These are phyloP conservation scores for Sarcophaga carnaria DNA, from an alignment of 2,888 invertebrate species.

Conservation along the genomic window DNA sequence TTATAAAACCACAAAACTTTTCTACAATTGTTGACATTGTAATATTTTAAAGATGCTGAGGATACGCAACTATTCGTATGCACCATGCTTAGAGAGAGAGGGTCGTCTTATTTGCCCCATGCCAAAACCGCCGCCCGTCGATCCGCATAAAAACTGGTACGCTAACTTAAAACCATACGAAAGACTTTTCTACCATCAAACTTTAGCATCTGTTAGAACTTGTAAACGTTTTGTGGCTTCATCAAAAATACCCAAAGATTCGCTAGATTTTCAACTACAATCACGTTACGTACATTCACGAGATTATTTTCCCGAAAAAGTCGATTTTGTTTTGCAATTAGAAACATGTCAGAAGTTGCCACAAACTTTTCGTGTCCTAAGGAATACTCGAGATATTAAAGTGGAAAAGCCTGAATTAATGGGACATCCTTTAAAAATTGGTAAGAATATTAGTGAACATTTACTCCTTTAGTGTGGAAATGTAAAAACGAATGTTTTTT, in stretches of 20 bases:
- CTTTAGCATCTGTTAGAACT: constrained; percentile 83
- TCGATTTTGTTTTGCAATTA: constrained; percentile 86
- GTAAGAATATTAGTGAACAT: constrained; percentile 68
- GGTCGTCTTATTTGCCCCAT: constrained; percentile 81
- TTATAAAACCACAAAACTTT: constrained; percentile 19
- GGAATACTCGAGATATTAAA: constrained; percentile 83
- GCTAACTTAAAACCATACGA: constrained; percentile 80
- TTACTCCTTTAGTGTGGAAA: neutral
- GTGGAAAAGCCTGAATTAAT: constrained; percentile 80
- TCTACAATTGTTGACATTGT: neutral
- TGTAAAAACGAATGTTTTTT: neutral
- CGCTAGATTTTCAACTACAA: constrained; percentile 86
- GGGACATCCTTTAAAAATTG: constrained; percentile 82
- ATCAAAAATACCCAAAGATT: constrained; percentile 84
- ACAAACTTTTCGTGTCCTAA: constrained; percentile 86
- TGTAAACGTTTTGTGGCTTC: constrained; percentile 80
- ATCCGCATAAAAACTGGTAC: constrained; percentile 76
- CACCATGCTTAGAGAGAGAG: constrained; percentile 82
- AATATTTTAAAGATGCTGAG: constrained; percentile 65
- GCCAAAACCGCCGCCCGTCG: constrained; percentile 77
- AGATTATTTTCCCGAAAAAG: constrained; percentile 85
- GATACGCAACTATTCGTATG: constrained; percentile 76
- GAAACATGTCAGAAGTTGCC: constrained; percentile 83
- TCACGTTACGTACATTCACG: constrained; percentile 87
- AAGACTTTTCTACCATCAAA: constrained; percentile 83